Evolutionary conservation across 2,888 invertebrate species (phyloP), one percentile per base, ranked within the genome.

Genomic region (Brachyopa scutellaris): DNA sequence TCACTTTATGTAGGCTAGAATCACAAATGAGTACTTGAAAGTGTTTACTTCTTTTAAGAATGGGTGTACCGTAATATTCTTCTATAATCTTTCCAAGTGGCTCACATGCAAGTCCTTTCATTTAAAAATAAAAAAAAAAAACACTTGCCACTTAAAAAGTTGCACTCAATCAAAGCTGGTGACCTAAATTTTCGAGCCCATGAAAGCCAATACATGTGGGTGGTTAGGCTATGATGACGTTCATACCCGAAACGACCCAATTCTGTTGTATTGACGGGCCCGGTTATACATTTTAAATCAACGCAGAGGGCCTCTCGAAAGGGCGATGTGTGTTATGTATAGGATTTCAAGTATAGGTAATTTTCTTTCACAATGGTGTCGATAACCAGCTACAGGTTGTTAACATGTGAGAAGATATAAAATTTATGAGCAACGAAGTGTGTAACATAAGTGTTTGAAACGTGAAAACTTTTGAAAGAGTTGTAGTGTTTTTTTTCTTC

Each of bases 361-460:
- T 79, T 73, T 73, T 55, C 67, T 67, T 62, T 67, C 47, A 73
- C 79, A 74, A 23, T 26, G 40, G 61, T 74, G 79, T 53, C 79
- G 73, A 79, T 61, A 29, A 55, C n/a, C 47, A 62, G 67, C 67
- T 47, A 73, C 79, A 67, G 55, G 79, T 61, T 79, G 73, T 74
- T 59, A 47, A 55, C 61, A 49, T 55, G 61, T 29, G n/a, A n/a
- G 33, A 38, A n/a, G n/a, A 74, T 74, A 5, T 21, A 47, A 74
- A 61, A 79, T 79, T 53, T 19, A 79, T 55, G 55, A 73, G 7
- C 13, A n/a, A n/a, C n/a, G n/a, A n/a, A n/a, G n/a, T n/a, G n/a
- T n/a, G n/a, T n/a, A n/a, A n/a, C n/a, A n/a, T 36, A 4, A 38
- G 36, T 40, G 61, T 19, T 33, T 42, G 15, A 23, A 61, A 4